phyloP scores from a whole-genome alignment of 2,797 vertebrate species.

The Rhinatrema bivittatum region DNA sequence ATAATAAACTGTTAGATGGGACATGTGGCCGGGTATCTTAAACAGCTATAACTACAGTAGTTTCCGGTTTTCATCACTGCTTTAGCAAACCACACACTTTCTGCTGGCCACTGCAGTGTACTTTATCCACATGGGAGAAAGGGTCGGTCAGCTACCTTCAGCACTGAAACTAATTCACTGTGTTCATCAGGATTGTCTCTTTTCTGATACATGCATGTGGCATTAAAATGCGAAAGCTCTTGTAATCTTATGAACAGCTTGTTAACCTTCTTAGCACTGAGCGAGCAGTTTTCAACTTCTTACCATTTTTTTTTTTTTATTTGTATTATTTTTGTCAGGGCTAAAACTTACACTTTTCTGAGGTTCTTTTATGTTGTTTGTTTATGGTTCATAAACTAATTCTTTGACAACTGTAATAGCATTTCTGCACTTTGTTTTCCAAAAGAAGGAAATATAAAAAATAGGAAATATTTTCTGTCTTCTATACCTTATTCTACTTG shows the following conservation, averaged over 20 bases:
- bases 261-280: constrained; percentile 50
- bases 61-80: constrained; percentile 44
- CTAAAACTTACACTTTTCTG: constrained; percentile 17
- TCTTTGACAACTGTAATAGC: constrained; percentile 34
- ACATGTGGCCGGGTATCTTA: constrained; percentile 37
- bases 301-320: constrained; percentile 25
- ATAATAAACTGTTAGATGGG: constrained; percentile 36
- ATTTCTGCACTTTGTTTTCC: constrained; percentile 48
- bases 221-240: constrained; percentile 42
- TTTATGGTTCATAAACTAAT: constrained; percentile 34
- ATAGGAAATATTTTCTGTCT: constrained; percentile 32
- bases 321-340: constrained; percentile 28
- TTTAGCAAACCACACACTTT: constrained; percentile 49
- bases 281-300: constrained; percentile 46
- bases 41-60: constrained; percentile 35
- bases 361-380: constrained; percentile 49
- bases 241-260: constrained; percentile 29
- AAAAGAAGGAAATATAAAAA: constrained; percentile 32
- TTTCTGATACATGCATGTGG: constrained; percentile 54
- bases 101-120: constrained; percentile 57
- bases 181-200: constrained; percentile 43
- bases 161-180: constrained; percentile 33
- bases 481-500: constrained; percentile 39
- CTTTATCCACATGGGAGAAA: constrained; percentile 40
- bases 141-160: constrained; percentile 26